phyloP scores from a whole-genome alignment of 2,888 invertebrate species.

The Branchipolynoe longqiensis region DNA sequence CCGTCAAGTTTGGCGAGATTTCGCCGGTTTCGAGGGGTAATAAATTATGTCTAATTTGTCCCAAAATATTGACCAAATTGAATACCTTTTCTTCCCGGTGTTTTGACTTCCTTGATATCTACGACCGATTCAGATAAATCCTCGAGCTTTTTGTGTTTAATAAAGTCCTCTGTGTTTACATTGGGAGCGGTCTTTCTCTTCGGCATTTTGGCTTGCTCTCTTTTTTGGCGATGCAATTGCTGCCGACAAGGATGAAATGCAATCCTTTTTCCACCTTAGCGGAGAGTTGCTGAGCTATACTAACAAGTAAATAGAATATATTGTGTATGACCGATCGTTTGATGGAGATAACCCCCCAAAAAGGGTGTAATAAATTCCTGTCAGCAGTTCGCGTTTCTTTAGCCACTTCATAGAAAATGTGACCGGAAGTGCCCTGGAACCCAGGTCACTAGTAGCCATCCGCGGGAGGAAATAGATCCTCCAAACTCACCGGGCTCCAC shows the following conservation, averaged over 20 bases:
- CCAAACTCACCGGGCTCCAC: too few species aligned
- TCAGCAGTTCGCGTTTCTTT: not conserved
- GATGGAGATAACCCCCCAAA: not conserved
- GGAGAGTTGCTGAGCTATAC: too few species aligned
- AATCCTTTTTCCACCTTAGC: too few species aligned
- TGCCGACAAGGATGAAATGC: too few species aligned
- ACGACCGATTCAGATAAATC: not conserved
- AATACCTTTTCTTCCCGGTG: conserved; percentile 1
- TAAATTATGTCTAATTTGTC: not conserved
- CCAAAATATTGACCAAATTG: not conserved
- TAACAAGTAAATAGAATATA: not conserved
- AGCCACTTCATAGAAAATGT: not conserved
- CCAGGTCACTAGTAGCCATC: not conserved
- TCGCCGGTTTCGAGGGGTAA: not conserved
- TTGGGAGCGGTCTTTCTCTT: conserved; percentile 27
- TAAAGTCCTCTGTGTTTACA: not conserved
- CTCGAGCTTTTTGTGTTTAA: not conserved
- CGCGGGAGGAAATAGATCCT: not conserved
- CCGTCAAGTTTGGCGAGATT: not conserved
- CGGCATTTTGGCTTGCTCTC: conserved; percentile 20
- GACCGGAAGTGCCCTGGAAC: conserved; percentile 46
- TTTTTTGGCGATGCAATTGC: conserved; percentile 4
- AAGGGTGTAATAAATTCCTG: not conserved
- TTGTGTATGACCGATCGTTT: not conserved
- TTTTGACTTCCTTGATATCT: not conserved